A percentile compares a stretch with the other conserved stretches of the same genome.
Conservation (phyloP, 2,888 invertebrate genomes). For the Agrochola lychnidis region DNA sequence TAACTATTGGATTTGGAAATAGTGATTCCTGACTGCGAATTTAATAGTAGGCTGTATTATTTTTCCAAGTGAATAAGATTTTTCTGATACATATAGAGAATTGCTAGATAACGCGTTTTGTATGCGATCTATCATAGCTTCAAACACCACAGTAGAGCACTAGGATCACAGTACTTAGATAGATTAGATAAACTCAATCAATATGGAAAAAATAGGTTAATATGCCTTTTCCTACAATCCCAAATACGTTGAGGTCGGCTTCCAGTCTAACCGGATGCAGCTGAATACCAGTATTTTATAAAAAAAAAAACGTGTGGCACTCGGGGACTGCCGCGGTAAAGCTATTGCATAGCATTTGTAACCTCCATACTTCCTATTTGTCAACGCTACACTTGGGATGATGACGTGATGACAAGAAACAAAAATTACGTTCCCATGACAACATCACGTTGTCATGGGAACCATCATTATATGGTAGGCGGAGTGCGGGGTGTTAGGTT, state of each 20-base stretch:
- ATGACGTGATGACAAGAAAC: no score
- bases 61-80: not conserved
- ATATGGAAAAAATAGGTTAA: no score
- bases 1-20: constrained; percentile 1
- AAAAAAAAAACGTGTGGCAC: no score
- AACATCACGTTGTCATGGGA: no score
- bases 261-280: not conserved
- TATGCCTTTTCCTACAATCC: no score
- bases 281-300: not conserved
- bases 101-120: not conserved
- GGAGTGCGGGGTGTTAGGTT: no score
- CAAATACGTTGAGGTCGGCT: not conserved
- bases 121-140: not conserved
- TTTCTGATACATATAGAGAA: not conserved
- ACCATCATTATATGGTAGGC: no score
- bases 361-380: no score
- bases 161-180: not conserved
- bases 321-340: no score
- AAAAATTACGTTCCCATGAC: no score
- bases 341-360: no score
- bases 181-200: not conserved
- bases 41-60: constrained; percentile 1
- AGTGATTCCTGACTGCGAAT: constrained; percentile 33
- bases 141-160: not conserved
- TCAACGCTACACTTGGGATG: no score